Base-by-base conservation (phyloP, 2,797 vertebrate species). In the Trematomus bernacchii region DNA sequence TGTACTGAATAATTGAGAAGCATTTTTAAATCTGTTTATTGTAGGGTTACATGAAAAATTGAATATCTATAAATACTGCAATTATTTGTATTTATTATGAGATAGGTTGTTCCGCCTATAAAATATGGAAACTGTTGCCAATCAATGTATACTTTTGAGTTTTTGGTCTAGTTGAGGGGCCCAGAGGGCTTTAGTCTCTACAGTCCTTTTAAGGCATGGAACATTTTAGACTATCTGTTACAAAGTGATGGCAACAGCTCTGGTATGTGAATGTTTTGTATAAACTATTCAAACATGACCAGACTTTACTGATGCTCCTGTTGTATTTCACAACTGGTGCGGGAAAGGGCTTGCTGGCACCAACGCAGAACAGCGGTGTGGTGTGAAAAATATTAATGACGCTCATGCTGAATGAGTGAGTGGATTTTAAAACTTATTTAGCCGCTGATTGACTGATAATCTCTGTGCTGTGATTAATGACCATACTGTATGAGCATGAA, bases 361-460 rank as follows among this genome's bases (percentile, higher is more conserved):
- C 37, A 40, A n/a, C 21, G 57, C 12, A 60, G 40, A 21, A 43
- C 57, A 23, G 40, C 57, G 2, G 40, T 43, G 57, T 21, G 8
- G 4, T 60, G 57, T 9, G 33, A 42, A 43, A 59, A 43, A 42
- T 58, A 59, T 19, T 58, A 40, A 58, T 58, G 18, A 46, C n/a
- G 8, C 43, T 60, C 53, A 65, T n/a, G 50, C 58, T 52, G 52
- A 50, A 13, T 65, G 62, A 71, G 10, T 57, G 46, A 60, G n/a
- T 69, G 43, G 37, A 75, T 75, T 84, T 72, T 27, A 68, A 63
- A 79, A 70, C 37, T 11, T 67, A 53, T 44, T 55, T 70, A 63
- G 12, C 62, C 53, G 58, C 71, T 80, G 65, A 79, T 50, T 64
- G 27, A 67, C 51, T 67, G 55, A 81, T 76, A 75, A 55, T 82